phyloP scores from a whole-genome alignment of 2,888 invertebrate genomes.

The Catotricha subobsoleta region DNA sequence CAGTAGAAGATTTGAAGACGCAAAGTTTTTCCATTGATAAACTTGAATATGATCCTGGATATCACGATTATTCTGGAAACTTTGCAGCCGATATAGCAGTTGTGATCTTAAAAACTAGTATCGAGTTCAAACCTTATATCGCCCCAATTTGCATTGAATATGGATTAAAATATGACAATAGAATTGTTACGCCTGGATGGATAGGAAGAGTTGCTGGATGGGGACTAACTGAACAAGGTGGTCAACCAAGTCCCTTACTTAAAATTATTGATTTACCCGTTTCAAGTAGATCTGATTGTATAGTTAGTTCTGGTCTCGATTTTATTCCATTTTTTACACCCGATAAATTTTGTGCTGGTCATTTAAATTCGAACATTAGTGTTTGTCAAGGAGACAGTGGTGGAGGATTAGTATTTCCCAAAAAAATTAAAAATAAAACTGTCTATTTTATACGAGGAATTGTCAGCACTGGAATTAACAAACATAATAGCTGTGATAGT shows the following conservation, averaged over 20 bases:
- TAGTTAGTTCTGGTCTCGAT: neutral
- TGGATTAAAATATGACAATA: neutral
- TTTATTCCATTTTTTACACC: constrained; percentile 11
- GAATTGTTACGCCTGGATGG: neutral
- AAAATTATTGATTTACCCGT: neutral
- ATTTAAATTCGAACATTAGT: constrained; percentile 8
- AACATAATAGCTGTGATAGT: constrained; percentile 10
- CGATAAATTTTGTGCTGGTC: constrained; percentile 23
- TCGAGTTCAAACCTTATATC: neutral
- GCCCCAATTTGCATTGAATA: neutral
- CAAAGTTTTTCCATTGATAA: neutral
- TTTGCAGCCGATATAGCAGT: neutral
- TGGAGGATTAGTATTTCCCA: constrained; percentile 16
- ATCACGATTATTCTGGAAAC: neutral
- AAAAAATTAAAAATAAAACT: constrained; percentile 1
- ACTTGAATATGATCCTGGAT: neutral
- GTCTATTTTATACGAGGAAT: constrained; percentile 17
- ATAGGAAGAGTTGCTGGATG: neutral
- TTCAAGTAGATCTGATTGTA: neutral
- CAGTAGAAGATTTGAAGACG: neutral
- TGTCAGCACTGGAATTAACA: constrained; percentile 14
- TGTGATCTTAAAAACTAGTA: neutral
- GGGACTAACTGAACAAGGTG: neutral
- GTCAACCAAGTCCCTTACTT: neutral
- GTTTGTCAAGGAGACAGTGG: constrained; percentile 14